A percentile compares a stretch with the other conserved stretches of the same genome.
Evolutionary conservation across 2,113 vertebrate species (phyloP).

Genomic region (Proterorhinus semilunaris): DNA sequence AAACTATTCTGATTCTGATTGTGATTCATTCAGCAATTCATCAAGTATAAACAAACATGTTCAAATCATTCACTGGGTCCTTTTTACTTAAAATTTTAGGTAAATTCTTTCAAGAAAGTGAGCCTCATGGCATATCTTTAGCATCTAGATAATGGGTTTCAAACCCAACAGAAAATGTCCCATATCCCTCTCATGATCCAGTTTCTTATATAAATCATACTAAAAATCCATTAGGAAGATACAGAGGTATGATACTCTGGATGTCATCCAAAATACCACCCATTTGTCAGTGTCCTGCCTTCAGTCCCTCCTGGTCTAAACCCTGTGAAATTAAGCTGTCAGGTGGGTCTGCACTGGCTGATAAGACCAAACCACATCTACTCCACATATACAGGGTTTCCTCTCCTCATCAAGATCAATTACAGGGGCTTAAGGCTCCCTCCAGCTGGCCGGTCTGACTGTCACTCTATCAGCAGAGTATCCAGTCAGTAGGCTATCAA

Average conservation of each 20-base stretch:
- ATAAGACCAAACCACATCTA: conserved; percentile 42
- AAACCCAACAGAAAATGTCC: background rate
- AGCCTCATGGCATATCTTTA: no score
- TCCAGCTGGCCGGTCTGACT: conserved; percentile 27
- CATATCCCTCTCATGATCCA: background rate
- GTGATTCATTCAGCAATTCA: no score
- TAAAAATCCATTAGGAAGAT: conserved; percentile 16
- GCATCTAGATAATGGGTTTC: no score
- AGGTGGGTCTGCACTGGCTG: conserved; percentile 49
- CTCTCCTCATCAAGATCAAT: conserved; percentile 64
- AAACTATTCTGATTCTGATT: no score
- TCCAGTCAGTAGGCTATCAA: conserved; percentile 50
- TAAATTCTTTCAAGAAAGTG: no score
- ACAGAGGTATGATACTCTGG: conserved; percentile 25
- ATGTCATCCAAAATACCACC: conserved; percentile 46
- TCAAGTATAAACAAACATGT: no score
- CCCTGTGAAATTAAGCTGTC: conserved; percentile 65
- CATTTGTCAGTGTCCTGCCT: conserved; percentile 56
- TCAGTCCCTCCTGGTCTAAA: conserved; percentile 54
- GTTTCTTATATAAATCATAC: conserved; percentile 19
- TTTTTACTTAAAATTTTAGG: no score
- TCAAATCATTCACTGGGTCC: no score
- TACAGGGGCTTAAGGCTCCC: conserved; percentile 50
- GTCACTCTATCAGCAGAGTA: conserved; percentile 49
- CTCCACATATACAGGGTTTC: conserved; percentile 43